phyloP scores from a whole-genome alignment of 2,113 vertebrate species.

The Xiphias gladius region DNA sequence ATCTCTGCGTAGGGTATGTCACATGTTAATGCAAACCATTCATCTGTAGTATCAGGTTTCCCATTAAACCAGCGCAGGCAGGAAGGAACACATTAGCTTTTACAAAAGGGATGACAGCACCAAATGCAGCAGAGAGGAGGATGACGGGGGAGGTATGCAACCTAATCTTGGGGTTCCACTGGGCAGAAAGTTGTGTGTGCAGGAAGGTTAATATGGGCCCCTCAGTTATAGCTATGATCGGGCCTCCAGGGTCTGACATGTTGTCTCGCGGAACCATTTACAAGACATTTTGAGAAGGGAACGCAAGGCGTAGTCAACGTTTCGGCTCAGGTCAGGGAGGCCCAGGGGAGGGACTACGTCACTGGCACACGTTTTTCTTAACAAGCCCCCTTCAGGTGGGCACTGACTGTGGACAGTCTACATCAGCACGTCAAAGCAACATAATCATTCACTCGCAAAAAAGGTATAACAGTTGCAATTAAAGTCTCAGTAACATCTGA shows the following conservation, averaged over 20 bases:
- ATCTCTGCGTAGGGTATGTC: conserved; percentile 36
- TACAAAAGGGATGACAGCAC: conserved; percentile 62
- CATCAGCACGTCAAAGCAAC: conserved; percentile 57
- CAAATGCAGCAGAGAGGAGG: conserved; percentile 36
- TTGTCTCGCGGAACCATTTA: conserved; percentile 57
- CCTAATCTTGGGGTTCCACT: conserved; percentile 48
- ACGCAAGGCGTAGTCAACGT: conserved; percentile 7
- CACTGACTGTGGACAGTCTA: conserved; percentile 49
- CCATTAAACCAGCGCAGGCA: conserved; percentile 47
- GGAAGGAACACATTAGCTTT: conserved; percentile 78
- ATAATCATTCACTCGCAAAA: conserved; percentile 35
- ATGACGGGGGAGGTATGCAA: conserved; percentile 52
- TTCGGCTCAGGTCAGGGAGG: conserved; percentile 32
- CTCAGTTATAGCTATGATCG: conserved; percentile 43
- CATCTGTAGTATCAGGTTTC: conserved; percentile 61
- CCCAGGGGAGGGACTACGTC: conserved; percentile 47
- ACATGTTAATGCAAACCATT: conserved; percentile 66
- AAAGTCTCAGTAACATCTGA: conserved; percentile 25
- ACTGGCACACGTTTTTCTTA: conserved; percentile 40
- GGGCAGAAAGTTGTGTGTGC: conserved; percentile 50
- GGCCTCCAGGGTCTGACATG: conserved; percentile 49
- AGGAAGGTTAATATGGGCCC: conserved; percentile 47
- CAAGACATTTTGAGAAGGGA: conserved; percentile 44
- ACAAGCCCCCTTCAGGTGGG: conserved; percentile 45
- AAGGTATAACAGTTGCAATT: conserved; percentile 14